Conservation (phyloP, 35 echinoderm and acorn worm species). For the Apostichopus parvimensis region DNA sequence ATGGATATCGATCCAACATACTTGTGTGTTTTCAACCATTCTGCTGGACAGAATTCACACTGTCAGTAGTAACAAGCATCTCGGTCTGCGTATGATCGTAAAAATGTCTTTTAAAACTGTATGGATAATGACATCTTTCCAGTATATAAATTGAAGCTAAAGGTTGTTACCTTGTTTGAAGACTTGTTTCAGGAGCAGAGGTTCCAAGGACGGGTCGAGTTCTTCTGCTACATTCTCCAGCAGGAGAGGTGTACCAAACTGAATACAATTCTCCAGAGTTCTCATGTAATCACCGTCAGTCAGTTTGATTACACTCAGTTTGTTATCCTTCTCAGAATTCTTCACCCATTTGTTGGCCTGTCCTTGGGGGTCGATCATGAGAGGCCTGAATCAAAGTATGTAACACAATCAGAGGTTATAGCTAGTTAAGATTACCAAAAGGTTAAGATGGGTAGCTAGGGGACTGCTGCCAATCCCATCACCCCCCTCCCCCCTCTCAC, state of each 20-base stretch:
- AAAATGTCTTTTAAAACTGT: too few species aligned
- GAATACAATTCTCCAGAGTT: constrained; percentile 96
- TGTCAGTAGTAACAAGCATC: too few species aligned
- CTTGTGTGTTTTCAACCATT: too few species aligned
- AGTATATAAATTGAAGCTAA: too few species aligned
- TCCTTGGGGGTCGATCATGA: constrained; percentile 99
- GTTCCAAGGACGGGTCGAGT: constrained; percentile 93
- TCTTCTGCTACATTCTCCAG: constrained; percentile 99
- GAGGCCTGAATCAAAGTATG: constrained; percentile 66
- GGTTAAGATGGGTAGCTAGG: too few species aligned
- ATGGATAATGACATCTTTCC: too few species aligned
- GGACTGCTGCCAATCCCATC: too few species aligned
- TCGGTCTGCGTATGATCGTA: too few species aligned
- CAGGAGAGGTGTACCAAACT: constrained; percentile 93
- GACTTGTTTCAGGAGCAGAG: constrained; percentile 94
- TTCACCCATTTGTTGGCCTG: constrained; percentile 99
- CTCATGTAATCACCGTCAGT: constrained; percentile 99
- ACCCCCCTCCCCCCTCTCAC: too few species aligned
- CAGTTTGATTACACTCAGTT: constrained; percentile 93
- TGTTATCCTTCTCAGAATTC: constrained; percentile 99
- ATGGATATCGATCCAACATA: too few species aligned
- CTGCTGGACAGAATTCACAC: too few species aligned
- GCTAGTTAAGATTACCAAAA: not conserved
- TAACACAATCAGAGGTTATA: not conserved
- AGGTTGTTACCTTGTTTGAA: constrained; percentile 93